Evolutionary conservation across 2,888 invertebrate genomes (phyloP).

Genomic region (Cantharis rustica): DNA sequence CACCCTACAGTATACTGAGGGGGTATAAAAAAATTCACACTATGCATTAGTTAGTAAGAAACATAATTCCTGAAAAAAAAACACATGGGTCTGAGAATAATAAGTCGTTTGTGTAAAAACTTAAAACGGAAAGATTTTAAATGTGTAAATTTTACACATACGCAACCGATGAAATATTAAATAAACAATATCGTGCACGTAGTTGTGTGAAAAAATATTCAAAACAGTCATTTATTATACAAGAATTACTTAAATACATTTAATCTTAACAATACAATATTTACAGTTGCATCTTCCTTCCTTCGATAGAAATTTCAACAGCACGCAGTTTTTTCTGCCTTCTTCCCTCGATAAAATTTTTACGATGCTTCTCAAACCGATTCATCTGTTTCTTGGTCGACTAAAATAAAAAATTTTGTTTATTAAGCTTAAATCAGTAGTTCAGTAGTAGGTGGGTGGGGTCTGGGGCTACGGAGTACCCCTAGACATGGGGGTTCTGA

Average conservation of each 20-base stretch:
- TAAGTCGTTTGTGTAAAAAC: too few species aligned
- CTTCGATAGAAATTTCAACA: conserved; percentile 95
- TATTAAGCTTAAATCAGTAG: neutral
- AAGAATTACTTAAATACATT: neutral
- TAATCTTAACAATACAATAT: neutral
- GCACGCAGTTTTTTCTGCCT: conserved; percentile 81
- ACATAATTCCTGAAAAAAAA: too few species aligned
- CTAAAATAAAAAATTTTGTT: conserved; percentile 54
- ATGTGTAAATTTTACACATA: too few species aligned
- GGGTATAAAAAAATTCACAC: too few species aligned
- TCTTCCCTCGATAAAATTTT: conserved; percentile 86
- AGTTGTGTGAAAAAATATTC: neutral
- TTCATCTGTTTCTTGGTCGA: conserved; percentile 82
- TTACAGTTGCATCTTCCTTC: conserved; percentile 79
- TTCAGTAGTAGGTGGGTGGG: too few species aligned
- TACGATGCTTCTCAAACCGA: conserved; percentile 90
- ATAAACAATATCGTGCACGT: neutral
- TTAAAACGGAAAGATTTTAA: too few species aligned
- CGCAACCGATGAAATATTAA: too few species aligned
- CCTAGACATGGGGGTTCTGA: too few species aligned
- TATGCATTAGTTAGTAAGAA: too few species aligned
- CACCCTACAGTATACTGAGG: too few species aligned
- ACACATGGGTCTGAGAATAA: too few species aligned
- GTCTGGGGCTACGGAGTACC: too few species aligned
- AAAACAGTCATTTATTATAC: neutral